These are phyloP conservation scores for Lutjanus argentimaculatus DNA, from an alignment of 2,797 vertebrate genomes.

Conservation along the genomic window DNA sequence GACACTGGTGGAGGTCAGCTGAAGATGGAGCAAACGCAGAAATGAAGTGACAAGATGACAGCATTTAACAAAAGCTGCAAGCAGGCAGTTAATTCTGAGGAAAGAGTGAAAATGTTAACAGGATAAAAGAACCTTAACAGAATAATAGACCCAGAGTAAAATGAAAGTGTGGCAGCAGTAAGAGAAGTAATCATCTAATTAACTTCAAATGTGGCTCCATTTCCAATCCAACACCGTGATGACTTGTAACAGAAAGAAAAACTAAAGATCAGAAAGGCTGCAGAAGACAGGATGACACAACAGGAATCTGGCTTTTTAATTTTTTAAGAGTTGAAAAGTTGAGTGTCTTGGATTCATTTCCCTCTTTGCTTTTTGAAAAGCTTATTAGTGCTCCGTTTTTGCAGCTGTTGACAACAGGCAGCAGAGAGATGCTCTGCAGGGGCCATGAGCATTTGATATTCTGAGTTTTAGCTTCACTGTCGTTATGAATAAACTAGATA, in stretches of 20 bases:
- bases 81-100: constrained; percentile 41
- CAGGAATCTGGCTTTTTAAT: not conserved
- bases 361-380: constrained; percentile 4
- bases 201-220: constrained; percentile 27
- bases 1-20: not conserved
- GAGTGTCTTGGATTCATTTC: constrained; percentile 12
- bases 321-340: constrained; percentile 9
- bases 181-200: constrained; percentile 39
- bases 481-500: constrained; percentile 6
- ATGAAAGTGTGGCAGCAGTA: constrained; percentile 7
- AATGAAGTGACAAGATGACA: constrained; percentile 5
- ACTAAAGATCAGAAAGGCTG: not conserved
- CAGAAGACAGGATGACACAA: not conserved
- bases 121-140: constrained; percentile 38
- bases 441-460: not conserved
- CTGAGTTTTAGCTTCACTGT: not conserved
- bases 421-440: not conserved
- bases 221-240: constrained; percentile 16
- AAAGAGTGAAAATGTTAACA: constrained; percentile 26
- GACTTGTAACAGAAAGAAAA: not conserved
- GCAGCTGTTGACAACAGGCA: constrained; percentile 4
- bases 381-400: constrained; percentile 13
- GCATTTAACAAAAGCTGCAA: constrained; percentile 23
- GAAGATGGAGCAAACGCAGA: not conserved
- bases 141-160: constrained; percentile 33